These are phyloP conservation scores for Hetaerina titia DNA, from an alignment of 2,888 invertebrate species.

Conservation along the genomic window DNA sequence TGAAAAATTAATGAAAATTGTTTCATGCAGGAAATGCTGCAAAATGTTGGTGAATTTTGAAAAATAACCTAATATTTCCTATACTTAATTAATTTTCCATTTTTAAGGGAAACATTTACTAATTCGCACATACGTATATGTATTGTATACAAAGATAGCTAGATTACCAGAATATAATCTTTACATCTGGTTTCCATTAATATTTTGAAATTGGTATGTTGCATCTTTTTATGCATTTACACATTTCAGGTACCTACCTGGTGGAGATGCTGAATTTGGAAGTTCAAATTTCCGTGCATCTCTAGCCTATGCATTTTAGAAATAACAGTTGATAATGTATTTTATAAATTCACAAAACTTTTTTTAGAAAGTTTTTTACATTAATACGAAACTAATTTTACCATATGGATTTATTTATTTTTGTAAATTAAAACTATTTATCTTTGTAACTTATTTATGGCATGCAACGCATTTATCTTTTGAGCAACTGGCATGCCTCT, in stretches of 20 bases:
- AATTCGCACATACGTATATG: too few relatives aligned
- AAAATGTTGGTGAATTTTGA: too few relatives aligned
- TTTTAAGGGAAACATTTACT: too few relatives aligned
- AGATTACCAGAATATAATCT: too few relatives aligned
- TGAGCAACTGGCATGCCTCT: not conserved
- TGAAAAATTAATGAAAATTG: too few relatives aligned
- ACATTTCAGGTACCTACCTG: not conserved
- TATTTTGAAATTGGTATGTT: too few relatives aligned
- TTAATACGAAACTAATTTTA: not conserved
- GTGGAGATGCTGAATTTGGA: not conserved
- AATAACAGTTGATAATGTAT: not conserved
- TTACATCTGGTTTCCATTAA: too few relatives aligned
- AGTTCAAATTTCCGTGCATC: not conserved
- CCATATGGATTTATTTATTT: not conserved
- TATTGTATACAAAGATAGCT: too few relatives aligned
- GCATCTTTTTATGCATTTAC: not conserved
- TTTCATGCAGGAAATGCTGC: too few relatives aligned
- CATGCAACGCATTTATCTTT: not conserved
- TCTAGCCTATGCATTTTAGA: not conserved
- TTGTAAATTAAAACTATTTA: not conserved
- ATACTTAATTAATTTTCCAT: too few relatives aligned
- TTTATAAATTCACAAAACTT: not conserved
- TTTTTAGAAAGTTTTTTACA: not conserved
- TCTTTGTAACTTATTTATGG: slow-evolving; percentile 14
- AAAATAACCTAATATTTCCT: too few relatives aligned